phyloP scores from a whole-genome alignment of 2,797 vertebrate species.

The Atherinosoma microstoma region DNA sequence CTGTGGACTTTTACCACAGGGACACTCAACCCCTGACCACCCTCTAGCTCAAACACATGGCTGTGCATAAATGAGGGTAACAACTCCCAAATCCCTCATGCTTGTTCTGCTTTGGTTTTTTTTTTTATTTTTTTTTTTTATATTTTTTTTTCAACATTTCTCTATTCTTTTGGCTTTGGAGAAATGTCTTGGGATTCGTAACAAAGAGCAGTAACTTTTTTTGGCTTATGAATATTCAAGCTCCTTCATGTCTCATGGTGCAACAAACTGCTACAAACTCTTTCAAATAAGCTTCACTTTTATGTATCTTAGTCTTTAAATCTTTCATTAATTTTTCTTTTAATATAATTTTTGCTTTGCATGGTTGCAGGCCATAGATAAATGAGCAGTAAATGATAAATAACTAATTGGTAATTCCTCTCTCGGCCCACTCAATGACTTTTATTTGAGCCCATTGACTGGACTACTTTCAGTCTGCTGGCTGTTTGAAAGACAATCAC shows the following conservation, averaged over 20 bases:
- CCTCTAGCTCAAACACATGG: constrained; percentile 50
- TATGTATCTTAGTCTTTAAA: constrained; percentile 3
- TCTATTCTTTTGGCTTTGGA: constrained; percentile 12
- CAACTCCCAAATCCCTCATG: constrained; percentile 31
- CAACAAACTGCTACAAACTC: constrained; percentile 44
- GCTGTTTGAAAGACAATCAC: constrained; percentile 55
- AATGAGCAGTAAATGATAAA: constrained; percentile 62
- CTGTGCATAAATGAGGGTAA: constrained; percentile 65
- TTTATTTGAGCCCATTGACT: constrained; percentile 62
- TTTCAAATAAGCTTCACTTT: constrained; percentile 26
- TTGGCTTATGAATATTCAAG: constrained; percentile 54
- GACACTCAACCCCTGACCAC: constrained; percentile 47
- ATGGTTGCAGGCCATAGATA: constrained; percentile 2
- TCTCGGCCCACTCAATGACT: constrained; percentile 42
- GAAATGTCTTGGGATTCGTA: neutral
- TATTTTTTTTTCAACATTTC: neutral
- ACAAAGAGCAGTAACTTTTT: constrained; percentile 41
- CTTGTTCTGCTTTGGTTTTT: constrained; percentile 6
- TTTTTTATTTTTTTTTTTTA: neutral
- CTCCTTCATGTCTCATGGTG: constrained; percentile 30
- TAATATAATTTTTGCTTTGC: constrained; percentile 17
- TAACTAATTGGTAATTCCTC: constrained; percentile 58
- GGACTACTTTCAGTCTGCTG: constrained; percentile 54
- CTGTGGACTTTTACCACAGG: constrained; percentile 70
- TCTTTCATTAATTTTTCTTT: constrained; percentile 14